Evolutionary conservation across 2,888 invertebrate species (phyloP).

Genomic region (Electrophaes corylata): DNA sequence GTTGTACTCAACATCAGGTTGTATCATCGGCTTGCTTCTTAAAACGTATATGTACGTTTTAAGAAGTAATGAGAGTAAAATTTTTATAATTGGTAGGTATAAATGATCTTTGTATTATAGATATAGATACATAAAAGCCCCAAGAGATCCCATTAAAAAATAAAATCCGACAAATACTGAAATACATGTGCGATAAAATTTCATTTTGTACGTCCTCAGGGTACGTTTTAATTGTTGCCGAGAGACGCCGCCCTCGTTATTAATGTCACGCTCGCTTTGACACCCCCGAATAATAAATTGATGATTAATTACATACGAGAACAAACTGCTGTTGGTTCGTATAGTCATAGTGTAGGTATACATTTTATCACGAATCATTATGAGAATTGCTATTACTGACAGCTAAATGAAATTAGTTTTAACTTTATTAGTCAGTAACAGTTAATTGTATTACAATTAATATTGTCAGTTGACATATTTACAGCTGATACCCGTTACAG

Average conservation of each 20-base stretch:
- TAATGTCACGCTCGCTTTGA: conserved; percentile 15
- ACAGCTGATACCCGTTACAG: too few species aligned
- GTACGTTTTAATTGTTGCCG: conserved; percentile 25
- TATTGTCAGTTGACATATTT: too few species aligned
- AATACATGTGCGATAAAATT: conserved; percentile 20
- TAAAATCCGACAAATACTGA: conserved; percentile 8
- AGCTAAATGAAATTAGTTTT: not conserved
- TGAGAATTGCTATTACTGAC: not conserved
- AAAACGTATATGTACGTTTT: too few species aligned
- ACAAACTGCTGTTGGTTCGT: conserved; percentile 3
- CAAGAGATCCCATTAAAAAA: conserved; percentile 7
- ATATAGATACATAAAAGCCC: not conserved
- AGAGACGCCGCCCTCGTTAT: conserved; percentile 17
- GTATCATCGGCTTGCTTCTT: too few species aligned
- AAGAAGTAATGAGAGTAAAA: too few species aligned
- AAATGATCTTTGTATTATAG: too few species aligned
- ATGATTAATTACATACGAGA: conserved; percentile 20
- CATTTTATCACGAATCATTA: not conserved
- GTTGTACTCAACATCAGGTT: too few species aligned
- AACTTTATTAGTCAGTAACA: not conserved
- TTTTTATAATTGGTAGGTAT: too few species aligned
- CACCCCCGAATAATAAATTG: conserved; percentile 23
- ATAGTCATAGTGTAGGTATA: not conserved
- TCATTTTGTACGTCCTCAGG: conserved; percentile 20
- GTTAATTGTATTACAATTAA: not conserved